These are phyloP conservation scores for Troglohyphantes excavatus DNA, from an alignment of 2,888 invertebrate genomes.

Conservation along the genomic window DNA sequence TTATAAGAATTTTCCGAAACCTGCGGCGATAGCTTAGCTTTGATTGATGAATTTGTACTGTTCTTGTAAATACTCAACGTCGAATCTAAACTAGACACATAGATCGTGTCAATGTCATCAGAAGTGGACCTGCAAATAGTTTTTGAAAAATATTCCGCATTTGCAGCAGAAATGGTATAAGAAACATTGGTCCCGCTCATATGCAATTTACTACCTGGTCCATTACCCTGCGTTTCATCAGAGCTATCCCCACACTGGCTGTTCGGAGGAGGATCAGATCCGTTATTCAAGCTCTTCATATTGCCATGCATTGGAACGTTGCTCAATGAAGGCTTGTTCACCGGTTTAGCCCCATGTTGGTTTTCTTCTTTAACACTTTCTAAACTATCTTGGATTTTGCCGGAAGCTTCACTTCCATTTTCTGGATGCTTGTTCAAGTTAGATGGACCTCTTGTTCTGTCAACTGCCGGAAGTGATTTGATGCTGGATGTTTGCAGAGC, in stretches of 20 bases:
- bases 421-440: not conserved
- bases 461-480: not conserved
- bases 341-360: not conserved
- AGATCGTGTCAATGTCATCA: not conserved
- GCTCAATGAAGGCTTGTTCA: not conserved
- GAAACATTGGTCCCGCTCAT: not conserved
- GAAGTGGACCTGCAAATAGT: not conserved
- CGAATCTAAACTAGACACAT: not conserved
- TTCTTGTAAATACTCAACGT: conserved; percentile 15
- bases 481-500: conserved; percentile 33
- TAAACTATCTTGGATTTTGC: not conserved
- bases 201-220: not conserved
- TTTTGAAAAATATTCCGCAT: not conserved
- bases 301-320: not conserved
- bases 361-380: not conserved
- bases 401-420: not conserved
- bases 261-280: not conserved
- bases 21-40: not conserved
- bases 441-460: not conserved
- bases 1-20: not conserved
- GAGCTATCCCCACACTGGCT: not conserved
- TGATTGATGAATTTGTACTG: conserved; percentile 1
- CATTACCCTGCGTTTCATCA: not conserved
- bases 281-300: not conserved
- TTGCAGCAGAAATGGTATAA: not conserved